Base-by-base conservation (phyloP, 92 coral and sea anemone species). In the Montipora capitata region DNA sequence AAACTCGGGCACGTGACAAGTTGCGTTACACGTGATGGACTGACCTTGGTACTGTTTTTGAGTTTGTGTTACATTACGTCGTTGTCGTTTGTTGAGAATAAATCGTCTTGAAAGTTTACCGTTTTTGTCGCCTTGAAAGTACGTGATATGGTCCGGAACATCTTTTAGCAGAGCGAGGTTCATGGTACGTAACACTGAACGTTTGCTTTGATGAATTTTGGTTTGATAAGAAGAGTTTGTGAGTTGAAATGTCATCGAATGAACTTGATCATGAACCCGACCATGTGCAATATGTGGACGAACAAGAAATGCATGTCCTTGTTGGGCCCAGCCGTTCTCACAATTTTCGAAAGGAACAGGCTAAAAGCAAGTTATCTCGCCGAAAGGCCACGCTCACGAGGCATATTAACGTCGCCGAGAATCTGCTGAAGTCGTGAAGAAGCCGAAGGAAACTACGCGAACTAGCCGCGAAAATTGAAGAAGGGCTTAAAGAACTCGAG, bases 401-500 rank as follows among this genome's bases (percentile, higher is more conserved):
- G 48, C 81, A 51, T 12, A 42, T 84, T 40, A 84, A 75, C 20
- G 40, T 76, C 15, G 82, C 83, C 1, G 62, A 64, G 67, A 38
- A 40, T 6, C 59, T 72, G 20, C 59, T 73, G 11, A 41, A 72
- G 66, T 13, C 73, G 15, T n/a, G 39, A 13, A 83, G 83, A 16
- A 74, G 89, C 14, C 80, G 88, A 64, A 62, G 69, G 61, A 68
- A 65, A 59, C 41, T 62, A 38, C 65, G 69, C 64, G 54, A 70
- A 2, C 76, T 81, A 20, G 79, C 76, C 15, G 41, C 17, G 16
- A 81, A 88, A 88, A 27, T 80, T 74, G 85, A 78, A 79, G 78
- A 49, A 51, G 83, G 80, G 43, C 39, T 79, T 16, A 43, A 43
- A 52, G 74, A 87, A 48, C 78, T 87, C 38, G 85, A 87, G 67